Conservation (phyloP, 2,797 vertebrate species). For the Pterois miles region DNA sequence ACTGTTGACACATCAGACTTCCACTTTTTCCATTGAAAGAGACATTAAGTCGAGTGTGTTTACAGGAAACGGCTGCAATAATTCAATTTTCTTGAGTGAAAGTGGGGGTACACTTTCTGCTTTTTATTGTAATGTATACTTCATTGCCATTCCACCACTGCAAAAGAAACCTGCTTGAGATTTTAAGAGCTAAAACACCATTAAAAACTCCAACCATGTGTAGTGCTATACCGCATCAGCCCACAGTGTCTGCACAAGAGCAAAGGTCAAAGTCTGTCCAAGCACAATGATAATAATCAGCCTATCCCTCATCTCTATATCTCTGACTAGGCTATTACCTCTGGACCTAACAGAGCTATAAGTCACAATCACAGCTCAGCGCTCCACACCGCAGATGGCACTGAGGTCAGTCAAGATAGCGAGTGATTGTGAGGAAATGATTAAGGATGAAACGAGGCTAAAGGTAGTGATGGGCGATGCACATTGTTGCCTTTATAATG, state of each 20-base stretch:
- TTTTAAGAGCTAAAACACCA: neutral
- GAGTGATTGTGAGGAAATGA: slow-evolving; percentile 30
- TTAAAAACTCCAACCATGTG: neutral
- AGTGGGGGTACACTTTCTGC: too few species aligned
- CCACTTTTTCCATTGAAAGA: slow-evolving; percentile 11
- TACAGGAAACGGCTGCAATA: neutral
- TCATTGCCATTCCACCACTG: neutral
- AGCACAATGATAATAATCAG: slow-evolving; percentile 55
- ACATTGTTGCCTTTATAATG: neutral
- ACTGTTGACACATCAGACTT: neutral
- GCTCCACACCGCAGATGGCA: slow-evolving; percentile 9
- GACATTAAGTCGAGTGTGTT: neutral
- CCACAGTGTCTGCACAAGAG: slow-evolving; percentile 1
- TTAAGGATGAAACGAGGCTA: slow-evolving; percentile 23
- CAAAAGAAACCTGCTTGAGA: neutral
- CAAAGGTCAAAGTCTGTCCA: slow-evolving; percentile 69
- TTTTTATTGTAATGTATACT: too few species aligned
- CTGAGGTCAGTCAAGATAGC: slow-evolving; percentile 41
- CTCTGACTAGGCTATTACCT: slow-evolving; percentile 41
- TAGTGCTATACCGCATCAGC: neutral
- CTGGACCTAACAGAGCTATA: slow-evolving; percentile 13
- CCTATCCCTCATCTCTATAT: slow-evolving; percentile 48
- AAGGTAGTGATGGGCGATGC: neutral
- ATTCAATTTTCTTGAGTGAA: neutral
- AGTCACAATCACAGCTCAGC: slow-evolving; percentile 38